Percentiles rank a stretch among this genome's conserved stretches.
phyloP scores from a whole-genome alignment of 92 coral and sea anemone species.

The Blastomussa wellsi region DNA sequence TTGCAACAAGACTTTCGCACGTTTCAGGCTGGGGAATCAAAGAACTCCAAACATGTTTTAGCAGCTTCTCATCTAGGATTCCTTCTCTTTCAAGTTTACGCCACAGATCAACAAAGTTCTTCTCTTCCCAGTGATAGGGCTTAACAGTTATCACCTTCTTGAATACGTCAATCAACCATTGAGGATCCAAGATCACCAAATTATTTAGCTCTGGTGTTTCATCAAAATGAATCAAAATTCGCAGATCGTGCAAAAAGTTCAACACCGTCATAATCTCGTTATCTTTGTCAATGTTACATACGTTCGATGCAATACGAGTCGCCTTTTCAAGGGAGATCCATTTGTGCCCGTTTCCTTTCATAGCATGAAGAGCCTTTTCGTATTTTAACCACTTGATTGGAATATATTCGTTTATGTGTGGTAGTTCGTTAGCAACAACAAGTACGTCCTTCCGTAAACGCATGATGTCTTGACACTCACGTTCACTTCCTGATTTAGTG shows the following conservation, averaged over 20 bases:
- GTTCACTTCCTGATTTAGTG: constrained; percentile 40
- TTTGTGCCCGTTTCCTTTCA: constrained; percentile 3
- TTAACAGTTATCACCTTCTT: constrained; percentile 62
- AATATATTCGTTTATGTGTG: constrained; percentile 12
- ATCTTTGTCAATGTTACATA: constrained; percentile 1
- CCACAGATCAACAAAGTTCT: constrained; percentile 20
- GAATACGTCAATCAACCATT: constrained; percentile 66
- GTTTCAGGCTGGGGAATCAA: constrained; percentile 11
- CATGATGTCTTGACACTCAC: constrained; percentile 23
- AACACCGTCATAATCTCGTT: constrained; percentile 37
- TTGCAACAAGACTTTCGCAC: constrained; percentile 11
- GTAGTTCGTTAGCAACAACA: constrained; percentile 3
- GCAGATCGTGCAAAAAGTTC: constrained; percentile 55
- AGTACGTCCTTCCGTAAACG: constrained; percentile 26
- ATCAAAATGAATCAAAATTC: constrained; percentile 51
- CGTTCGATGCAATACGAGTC: constrained; percentile 7
- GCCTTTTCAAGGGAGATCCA: constrained; percentile 24
- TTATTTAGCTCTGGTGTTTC: constrained; percentile 24
- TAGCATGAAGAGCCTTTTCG: constrained; percentile 24
- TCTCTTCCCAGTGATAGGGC: constrained; percentile 6
- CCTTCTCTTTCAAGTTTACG: constrained; percentile 46
- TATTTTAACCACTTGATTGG: constrained; percentile 44
- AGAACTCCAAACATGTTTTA: constrained; percentile 33
- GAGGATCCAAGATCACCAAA: constrained; percentile 46
- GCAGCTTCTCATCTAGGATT: constrained; percentile 13